phyloP scores from a whole-genome alignment of 2,797 vertebrate genomes.

The Hippopotamyrus pictus region DNA sequence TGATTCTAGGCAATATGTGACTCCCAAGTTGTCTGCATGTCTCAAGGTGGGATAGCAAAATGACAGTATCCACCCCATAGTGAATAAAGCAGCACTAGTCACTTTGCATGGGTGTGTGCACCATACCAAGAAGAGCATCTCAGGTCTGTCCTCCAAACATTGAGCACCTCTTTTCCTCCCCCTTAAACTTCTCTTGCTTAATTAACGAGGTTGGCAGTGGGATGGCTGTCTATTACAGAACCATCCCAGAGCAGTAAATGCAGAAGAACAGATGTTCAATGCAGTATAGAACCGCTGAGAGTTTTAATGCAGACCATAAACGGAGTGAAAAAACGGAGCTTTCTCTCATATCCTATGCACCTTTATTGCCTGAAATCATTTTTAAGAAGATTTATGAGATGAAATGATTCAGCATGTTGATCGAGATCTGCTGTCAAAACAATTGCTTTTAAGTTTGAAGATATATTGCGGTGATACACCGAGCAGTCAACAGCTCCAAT shows the following conservation, averaged over 20 bases:
- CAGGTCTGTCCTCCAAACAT: background rate
- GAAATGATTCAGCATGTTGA: conserved; percentile 59
- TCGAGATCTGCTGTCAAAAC: conserved; percentile 44
- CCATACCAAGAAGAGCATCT: background rate
- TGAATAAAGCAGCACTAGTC: background rate
- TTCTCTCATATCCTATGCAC: conserved; percentile 29
- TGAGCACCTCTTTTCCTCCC: background rate
- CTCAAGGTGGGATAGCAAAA: background rate
- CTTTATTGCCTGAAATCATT: conserved; percentile 19
- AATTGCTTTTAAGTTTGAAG: conserved; percentile 29
- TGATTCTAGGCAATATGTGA: background rate
- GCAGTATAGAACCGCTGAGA: conserved; percentile 21
- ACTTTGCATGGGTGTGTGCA: background rate
- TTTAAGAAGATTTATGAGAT: conserved; percentile 52
- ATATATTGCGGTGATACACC: conserved; percentile 42
- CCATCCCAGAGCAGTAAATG: background rate
- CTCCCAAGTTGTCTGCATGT: background rate
- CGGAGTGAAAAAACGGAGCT: conserved; percentile 31
- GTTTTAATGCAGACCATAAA: conserved; percentile 49
- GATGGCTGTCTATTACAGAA: background rate
- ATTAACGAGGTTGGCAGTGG: conserved; percentile 5
- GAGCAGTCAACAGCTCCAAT: background rate
- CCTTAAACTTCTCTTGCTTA: conserved; percentile 10
- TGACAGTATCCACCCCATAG: background rate
- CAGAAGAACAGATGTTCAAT: background rate